Evolutionary conservation across 2,113 vertebrate genomes (phyloP).

Genomic region (Dipodomys spectabilis): DNA sequence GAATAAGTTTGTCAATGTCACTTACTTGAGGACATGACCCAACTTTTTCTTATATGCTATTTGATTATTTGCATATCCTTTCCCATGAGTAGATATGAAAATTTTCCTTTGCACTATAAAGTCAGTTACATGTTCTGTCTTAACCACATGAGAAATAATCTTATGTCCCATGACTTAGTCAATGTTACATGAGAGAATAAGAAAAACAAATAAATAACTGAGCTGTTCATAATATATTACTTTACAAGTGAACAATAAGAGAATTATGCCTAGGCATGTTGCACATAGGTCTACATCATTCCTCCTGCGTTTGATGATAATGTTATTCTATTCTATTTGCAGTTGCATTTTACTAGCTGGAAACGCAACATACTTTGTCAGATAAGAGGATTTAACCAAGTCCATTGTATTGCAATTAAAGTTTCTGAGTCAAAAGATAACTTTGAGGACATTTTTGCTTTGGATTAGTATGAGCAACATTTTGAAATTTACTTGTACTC

Average conservation of each 20-base stretch:
- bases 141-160: conserved; percentile 15
- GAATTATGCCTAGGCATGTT: not conserved
- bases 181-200: not conserved
- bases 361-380: conserved; percentile 30
- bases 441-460: not conserved
- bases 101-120: not conserved
- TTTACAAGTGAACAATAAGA: not conserved
- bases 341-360: not conserved
- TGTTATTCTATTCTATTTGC: not conserved
- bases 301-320: not conserved
- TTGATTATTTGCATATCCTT: not conserved
- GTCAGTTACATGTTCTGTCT: not conserved
- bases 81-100: not conserved
- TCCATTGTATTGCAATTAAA: not conserved
- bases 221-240: conserved; percentile 1
- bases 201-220: not conserved
- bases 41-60: not conserved
- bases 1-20: not conserved
- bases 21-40: not conserved
- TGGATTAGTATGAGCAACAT: conserved; percentile 10
- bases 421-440: conserved; percentile 48
- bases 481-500: conserved; percentile 44
- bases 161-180: not conserved
- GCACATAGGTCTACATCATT: not conserved
- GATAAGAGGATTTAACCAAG: not conserved